Conservation (phyloP, 2,888 invertebrate species). For the Dynastes grantii region DNA sequence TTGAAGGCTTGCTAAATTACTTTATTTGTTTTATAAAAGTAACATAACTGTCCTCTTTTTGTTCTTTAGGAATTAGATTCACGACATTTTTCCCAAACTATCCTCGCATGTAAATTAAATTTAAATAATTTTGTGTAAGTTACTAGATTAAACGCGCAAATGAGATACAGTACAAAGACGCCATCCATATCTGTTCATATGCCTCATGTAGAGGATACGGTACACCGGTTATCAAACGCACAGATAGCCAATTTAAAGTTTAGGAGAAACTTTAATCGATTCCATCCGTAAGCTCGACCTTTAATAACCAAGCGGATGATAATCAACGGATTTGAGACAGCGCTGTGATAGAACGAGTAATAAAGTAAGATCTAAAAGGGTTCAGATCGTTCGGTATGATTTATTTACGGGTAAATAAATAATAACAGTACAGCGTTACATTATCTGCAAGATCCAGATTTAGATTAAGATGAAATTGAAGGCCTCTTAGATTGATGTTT, state of each 20-base stretch:
- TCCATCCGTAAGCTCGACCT: neutral
- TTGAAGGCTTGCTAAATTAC: too few species aligned
- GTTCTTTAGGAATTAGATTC: too few species aligned
- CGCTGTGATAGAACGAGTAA: neutral
- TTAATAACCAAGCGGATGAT: neutral
- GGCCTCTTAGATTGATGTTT: too few species aligned
- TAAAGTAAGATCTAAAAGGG: neutral
- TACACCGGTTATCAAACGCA: neutral
- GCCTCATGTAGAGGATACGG: neutral
- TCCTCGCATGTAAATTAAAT: too few species aligned
- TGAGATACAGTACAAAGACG: too few species aligned
- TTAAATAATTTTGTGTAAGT: too few species aligned
- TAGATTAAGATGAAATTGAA: too few species aligned
- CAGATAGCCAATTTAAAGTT: slow-evolving; percentile 7
- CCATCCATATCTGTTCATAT: too few species aligned
- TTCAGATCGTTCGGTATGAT: neutral
- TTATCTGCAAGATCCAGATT: neutral
- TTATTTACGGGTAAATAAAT: neutral
- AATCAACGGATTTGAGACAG: neutral
- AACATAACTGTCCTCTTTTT: too few species aligned
- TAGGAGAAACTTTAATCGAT: slow-evolving; percentile 1
- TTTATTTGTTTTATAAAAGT: too few species aligned
- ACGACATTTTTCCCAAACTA: too few species aligned
- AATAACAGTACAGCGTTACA: neutral
- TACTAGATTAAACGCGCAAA: too few species aligned